Evolutionary conservation across 2,113 vertebrate genomes (phyloP), one percentile per base, ranked within the genome.

Genomic region (Pogona vitticeps): DNA sequence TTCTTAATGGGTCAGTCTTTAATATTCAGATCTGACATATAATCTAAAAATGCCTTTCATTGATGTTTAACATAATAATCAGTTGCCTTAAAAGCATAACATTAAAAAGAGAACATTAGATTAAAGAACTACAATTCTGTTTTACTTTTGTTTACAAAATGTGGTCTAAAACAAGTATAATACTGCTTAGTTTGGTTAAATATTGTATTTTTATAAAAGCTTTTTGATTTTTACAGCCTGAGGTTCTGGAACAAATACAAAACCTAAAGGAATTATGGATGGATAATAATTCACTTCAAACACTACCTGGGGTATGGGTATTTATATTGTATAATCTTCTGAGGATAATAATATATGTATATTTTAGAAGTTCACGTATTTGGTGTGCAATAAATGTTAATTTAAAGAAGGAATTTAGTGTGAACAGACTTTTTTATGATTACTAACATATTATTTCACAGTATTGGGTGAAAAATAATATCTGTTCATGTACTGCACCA

Each of bases 241-340:
- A 99, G 94, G 98, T 99, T 95, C 95, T 99, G 88, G 98, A 99
- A 90, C 98, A 99, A 96, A 98, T 99, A 93, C 98, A 99, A 95
- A 99, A 98, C 88, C 95, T 99, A 1, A 98, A 95, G 93, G 99
- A 99, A 92, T 80, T 99, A 84, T 99, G 98, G 99, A 96, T 99
- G 97, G 99, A 99, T 94, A 99, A 98, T 93, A 99, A 99, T 92
- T 98, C 98, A 75, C 95, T 99, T 92, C 98, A 99, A 96, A 96
- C 97, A 33, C 96, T 99, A 93, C 98, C 98, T 94, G 99, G 98
- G 98, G 99, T 99, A 97, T 97, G 97, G 90, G 86, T 94, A 94
- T 94, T 95, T 95, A 90, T 94, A 93, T 89, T 76, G 63, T 82
- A 71, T 67, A 40, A 67, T 88, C 46, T 36, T 85, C 2, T 81